These are phyloP conservation scores for Drosophila miranda DNA, from an alignment of 1,140 invertebrate species.

Conservation along the genomic window DNA sequence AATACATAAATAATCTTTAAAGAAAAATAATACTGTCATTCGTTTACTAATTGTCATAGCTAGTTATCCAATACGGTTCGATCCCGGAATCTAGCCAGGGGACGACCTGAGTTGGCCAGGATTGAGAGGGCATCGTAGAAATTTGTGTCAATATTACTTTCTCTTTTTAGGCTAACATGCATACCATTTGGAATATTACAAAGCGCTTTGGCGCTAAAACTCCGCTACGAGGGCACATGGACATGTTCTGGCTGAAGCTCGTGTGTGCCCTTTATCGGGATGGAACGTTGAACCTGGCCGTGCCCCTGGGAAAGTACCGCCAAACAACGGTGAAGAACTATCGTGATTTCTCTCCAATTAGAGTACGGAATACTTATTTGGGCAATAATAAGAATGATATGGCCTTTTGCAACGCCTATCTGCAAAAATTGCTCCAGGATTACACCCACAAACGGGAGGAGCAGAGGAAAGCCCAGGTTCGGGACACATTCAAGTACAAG, in stretches of 20 bases:
- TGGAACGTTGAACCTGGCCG: neutral
- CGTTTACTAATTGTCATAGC: too few species aligned
- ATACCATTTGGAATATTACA: constrained; percentile 18
- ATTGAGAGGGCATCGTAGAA: constrained; percentile 15
- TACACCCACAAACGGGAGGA: too few species aligned
- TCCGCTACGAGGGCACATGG: neutral
- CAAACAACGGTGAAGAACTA: constrained; percentile 5
- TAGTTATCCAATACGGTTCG: too few species aligned
- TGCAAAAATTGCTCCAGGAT: too few species aligned
- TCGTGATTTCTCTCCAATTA: neutral
- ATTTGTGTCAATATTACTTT: neutral
- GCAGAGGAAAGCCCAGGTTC: too few species aligned
- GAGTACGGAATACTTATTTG: neutral
- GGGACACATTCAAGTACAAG: too few species aligned
- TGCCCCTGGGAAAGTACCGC: neutral
- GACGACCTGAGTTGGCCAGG: constrained; percentile 54
- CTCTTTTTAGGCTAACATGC: constrained; percentile 6
- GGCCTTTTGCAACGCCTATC: too few species aligned
- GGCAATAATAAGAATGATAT: too few species aligned
- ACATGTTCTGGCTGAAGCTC: constrained; percentile 33
- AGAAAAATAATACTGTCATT: too few species aligned
- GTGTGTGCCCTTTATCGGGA: neutral
- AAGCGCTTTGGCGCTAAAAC: constrained; percentile 6
- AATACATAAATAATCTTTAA: too few species aligned
- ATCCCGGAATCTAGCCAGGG: constrained; percentile 44